Evolutionary conservation across 1,140 invertebrate species (phyloP).

Genomic region (Drosophila kepulauana): DNA sequence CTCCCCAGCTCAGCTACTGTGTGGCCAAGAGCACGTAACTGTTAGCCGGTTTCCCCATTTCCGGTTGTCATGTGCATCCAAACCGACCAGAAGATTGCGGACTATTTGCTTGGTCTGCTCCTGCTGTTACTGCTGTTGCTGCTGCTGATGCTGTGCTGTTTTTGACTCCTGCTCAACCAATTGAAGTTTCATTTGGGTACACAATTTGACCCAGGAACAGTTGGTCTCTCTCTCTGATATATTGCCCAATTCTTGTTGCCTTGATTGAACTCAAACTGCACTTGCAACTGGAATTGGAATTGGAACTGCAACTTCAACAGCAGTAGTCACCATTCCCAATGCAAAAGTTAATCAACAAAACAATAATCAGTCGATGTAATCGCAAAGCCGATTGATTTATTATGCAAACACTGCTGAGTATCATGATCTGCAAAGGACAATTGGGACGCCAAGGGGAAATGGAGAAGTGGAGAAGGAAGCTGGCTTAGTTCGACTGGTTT

Average conservation of each 20-base stretch:
- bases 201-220: constrained; percentile 45
- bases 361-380: constrained; percentile 59
- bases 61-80: constrained; percentile 80
- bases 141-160: constrained; percentile 5
- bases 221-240: constrained; percentile 33
- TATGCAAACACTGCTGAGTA: constrained; percentile 64
- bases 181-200: constrained; percentile 33
- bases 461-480: neutral
- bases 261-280: constrained; percentile 32
- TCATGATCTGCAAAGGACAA: neutral
- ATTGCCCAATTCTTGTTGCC: constrained; percentile 52
- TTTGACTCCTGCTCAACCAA: constrained; percentile 15
- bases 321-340: constrained; percentile 37
- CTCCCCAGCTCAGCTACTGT: constrained; percentile 50
- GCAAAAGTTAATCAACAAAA: constrained; percentile 70
- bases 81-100: constrained; percentile 74
- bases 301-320: neutral
- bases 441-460: constrained; percentile 4
- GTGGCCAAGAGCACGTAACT: constrained; percentile 75
- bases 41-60: constrained; percentile 77
- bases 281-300: neutral
- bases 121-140: constrained; percentile 30
- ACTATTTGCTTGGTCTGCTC: constrained; percentile 58
- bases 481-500: constrained; percentile 57
- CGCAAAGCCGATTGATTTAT: constrained; percentile 70